Conservation (phyloP, 2,888 invertebrate species). For the Morinoia aosen region DNA sequence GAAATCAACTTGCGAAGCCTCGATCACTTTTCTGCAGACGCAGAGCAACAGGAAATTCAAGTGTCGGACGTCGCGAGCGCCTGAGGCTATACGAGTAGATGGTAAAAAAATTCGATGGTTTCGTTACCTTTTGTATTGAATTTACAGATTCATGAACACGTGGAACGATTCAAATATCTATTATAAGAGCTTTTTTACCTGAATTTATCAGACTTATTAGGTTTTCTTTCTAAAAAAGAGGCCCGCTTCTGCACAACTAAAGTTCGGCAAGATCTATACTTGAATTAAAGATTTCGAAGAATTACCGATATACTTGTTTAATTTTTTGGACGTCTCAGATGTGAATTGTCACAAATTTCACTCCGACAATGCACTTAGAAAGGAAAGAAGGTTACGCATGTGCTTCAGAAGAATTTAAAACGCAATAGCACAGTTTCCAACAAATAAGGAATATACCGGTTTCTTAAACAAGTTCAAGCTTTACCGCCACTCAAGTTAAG, state of each 20-base stretch:
- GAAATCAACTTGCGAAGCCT: no score
- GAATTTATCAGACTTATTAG: not conserved
- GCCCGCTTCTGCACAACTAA: not conserved
- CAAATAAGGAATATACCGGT: not conserved
- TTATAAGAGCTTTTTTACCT: not conserved
- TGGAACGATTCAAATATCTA: not conserved
- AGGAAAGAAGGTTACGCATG: not conserved
- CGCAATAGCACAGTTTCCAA: not conserved
- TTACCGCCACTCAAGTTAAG: not conserved
- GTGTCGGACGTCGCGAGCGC: not conserved
- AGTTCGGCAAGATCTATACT: not conserved
- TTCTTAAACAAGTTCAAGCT: not conserved
- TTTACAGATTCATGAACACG: not conserved
- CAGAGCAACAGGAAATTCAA: not conserved
- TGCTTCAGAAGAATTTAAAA: not conserved
- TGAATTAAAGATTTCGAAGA: not conserved
- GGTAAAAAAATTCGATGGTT: not conserved
- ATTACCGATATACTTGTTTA: not conserved
- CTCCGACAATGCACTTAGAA: not conserved
- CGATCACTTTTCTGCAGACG: no score
- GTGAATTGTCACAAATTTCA: not conserved
- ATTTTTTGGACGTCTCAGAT: not conserved
- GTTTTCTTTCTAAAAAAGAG: not conserved
- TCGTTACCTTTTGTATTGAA: not conserved
- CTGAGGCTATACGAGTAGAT: not conserved